Conservation (phyloP, 92 coral and sea anemone species). For the Phenganax subtilis region DNA sequence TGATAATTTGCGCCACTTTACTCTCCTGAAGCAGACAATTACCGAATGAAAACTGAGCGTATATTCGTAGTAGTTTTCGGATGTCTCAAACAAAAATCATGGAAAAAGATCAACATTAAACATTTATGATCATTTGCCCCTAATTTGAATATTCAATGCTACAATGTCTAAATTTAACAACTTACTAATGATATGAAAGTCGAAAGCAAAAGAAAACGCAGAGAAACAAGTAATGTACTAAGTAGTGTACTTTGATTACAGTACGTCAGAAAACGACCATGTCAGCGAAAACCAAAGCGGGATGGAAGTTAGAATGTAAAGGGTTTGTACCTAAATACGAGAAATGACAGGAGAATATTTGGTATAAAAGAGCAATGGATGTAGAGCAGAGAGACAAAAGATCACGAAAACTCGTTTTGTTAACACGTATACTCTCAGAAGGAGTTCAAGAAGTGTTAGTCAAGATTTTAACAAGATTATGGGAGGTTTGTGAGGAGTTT, state of each 20-base stretch:
- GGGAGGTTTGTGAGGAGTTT: not conserved
- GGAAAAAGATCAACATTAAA: not conserved
- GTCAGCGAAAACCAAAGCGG: not conserved
- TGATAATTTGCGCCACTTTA: no score
- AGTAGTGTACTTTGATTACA: not conserved
- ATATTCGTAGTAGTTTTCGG: not conserved
- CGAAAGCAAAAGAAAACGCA: not conserved
- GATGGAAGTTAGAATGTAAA: not conserved
- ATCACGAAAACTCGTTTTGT: no score
- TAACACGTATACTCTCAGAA: no score
- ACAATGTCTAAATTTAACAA: constrained; percentile 1
- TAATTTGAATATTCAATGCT: not conserved
- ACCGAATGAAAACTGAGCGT: no score
- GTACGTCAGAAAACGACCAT: not conserved
- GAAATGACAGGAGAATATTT: not conserved
- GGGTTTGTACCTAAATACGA: constrained; percentile 1
- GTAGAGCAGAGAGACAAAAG: no score
- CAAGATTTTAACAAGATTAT: not conserved
- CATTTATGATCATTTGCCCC: not conserved
- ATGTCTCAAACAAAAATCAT: not conserved
- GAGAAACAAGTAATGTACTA: not conserved
- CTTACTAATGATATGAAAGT: not conserved
- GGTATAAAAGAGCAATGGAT: not conserved
- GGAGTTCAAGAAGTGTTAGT: no score
- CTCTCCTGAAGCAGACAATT: no score